Conservation (phyloP, 2,888 invertebrate species). For the Podotricha telesiphe region DNA sequence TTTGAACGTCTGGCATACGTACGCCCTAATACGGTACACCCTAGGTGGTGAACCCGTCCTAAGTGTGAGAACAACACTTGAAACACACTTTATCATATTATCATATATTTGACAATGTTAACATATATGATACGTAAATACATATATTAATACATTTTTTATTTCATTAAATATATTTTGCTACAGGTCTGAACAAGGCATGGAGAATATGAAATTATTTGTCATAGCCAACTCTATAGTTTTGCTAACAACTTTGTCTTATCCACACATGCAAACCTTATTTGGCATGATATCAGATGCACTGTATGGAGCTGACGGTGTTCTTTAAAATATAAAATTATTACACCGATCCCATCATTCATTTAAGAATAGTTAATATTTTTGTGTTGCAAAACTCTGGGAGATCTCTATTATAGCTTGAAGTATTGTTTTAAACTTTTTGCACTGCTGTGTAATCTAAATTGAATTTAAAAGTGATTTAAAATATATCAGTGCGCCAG, state of each 20-base stretch:
- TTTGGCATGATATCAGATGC: conserved; percentile 80
- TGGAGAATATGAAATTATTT: conserved; percentile 91
- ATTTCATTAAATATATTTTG: too few species aligned
- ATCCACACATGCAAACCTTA: conserved; percentile 87
- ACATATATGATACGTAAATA: too few species aligned
- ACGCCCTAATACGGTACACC: too few species aligned
- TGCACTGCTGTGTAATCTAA: conserved; percentile 1
- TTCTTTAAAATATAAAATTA: conserved; percentile 21
- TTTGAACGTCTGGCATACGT: too few species aligned
- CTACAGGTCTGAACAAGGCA: conserved; percentile 83
- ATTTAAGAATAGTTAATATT: background rate
- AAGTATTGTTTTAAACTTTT: conserved; percentile 3
- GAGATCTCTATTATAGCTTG: background rate
- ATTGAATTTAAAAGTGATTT: conserved; percentile 18
- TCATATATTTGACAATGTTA: too few species aligned
- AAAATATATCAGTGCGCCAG: conserved; percentile 4
- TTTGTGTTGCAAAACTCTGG: background rate
- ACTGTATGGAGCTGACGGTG: conserved; percentile 64
- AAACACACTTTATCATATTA: too few species aligned
- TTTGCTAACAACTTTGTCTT: conserved; percentile 88
- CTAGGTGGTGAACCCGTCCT: too few species aligned
- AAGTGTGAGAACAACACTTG: too few species aligned
- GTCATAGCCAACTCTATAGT: conserved; percentile 90
- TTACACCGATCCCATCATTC: background rate
- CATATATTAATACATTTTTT: background rate